Conservation (phyloP, 2,113 vertebrate genomes). For the Crotalus viridis region DNA sequence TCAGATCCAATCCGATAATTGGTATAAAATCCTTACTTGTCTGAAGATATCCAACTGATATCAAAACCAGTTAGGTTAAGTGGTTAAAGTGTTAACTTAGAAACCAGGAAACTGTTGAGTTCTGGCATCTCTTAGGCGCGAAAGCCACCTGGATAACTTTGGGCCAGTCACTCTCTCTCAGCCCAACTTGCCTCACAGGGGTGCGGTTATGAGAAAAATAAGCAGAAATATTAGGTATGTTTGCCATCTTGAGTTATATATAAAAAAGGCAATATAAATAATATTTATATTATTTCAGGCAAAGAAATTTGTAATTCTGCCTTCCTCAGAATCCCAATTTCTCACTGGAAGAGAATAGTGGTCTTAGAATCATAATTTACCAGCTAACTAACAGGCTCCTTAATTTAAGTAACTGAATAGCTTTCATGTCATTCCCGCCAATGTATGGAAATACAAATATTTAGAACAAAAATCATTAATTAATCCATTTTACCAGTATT, state of each 20-base stretch:
- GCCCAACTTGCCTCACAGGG: background rate
- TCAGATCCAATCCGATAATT: background rate
- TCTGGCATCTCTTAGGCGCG: background rate
- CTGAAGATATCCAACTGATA: background rate
- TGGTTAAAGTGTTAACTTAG: background rate
- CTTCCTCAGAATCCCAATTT: background rate
- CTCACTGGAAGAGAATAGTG: background rate
- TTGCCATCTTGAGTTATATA: too few relatives aligned
- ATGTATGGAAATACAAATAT: background rate
- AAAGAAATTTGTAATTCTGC: background rate
- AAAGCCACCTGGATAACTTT: background rate
- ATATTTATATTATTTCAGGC: background rate
- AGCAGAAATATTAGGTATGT: background rate
- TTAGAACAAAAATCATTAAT: background rate
- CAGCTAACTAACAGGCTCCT: background rate
- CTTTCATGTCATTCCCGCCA: background rate
- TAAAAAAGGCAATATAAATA: background rate
- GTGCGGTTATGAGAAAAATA: background rate
- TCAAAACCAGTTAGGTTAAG: background rate
- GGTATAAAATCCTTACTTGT: background rate
- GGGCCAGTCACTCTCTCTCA: background rate
- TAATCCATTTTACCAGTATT: background rate
- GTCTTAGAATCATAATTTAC: background rate
- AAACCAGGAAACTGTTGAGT: background rate
- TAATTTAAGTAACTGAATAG: background rate